Evolutionary conservation across 2,888 invertebrate species (phyloP).

Genomic region (Timandra comae): DNA sequence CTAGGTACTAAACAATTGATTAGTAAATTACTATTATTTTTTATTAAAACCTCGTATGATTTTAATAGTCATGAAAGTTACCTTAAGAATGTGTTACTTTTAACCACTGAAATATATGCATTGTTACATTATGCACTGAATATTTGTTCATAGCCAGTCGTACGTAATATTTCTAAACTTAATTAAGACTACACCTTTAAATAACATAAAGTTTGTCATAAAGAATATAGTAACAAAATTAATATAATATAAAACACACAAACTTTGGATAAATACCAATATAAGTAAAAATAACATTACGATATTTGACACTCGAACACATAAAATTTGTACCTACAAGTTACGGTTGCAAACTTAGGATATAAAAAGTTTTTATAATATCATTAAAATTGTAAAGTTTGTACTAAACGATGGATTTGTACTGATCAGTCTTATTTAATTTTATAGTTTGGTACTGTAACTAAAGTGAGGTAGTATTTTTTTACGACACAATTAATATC

Average conservation of each 20-base stretch:
- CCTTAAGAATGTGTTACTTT: too few relatives aligned
- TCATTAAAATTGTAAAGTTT: conserved; percentile 44
- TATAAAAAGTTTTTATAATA: conserved; percentile 48
- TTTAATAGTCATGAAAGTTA: too few relatives aligned
- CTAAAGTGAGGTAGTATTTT: conserved; percentile 50
- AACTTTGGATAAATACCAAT: conserved; percentile 71
- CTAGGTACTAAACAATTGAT: conserved; percentile 13
- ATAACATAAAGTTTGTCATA: conserved; percentile 57
- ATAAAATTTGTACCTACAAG: conserved; percentile 70
- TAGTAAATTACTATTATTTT: not conserved
- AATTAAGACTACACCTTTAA: conserved; percentile 41
- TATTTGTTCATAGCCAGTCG: conserved; percentile 43
- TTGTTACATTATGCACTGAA: too few relatives aligned
- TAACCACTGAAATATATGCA: too few relatives aligned
- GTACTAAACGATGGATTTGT: conserved; percentile 64
- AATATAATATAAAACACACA: conserved; percentile 67
- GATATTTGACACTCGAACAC: conserved; percentile 70
- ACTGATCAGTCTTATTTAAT: conserved; percentile 68
- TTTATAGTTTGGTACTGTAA: conserved; percentile 38
- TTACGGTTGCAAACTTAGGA: conserved; percentile 58
- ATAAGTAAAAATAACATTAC: conserved; percentile 59
- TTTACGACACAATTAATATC: not conserved
- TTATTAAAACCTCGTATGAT: too few relatives aligned
- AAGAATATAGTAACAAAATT: conserved; percentile 70
- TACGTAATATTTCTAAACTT: conserved; percentile 37